phyloP scores from a whole-genome alignment of 2,797 vertebrate genomes.

The Cuculus canorus region DNA sequence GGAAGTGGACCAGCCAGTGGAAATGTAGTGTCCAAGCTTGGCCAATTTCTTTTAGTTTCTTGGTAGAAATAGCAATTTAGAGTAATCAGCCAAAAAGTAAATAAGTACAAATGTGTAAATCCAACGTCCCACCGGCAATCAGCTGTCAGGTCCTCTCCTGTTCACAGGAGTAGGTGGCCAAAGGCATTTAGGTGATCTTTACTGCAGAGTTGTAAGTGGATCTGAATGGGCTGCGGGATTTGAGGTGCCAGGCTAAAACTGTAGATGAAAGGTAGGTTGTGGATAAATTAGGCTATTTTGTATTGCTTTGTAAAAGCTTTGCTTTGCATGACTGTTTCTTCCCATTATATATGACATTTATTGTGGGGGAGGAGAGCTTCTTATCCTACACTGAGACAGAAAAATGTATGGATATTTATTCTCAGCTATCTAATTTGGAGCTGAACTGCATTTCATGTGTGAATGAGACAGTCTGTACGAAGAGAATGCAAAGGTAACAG shows the following conservation, averaged over 20 bases:
- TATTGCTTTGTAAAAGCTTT: constrained; percentile 27
- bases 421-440: not conserved
- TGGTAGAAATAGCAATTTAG: not conserved
- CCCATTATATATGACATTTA: constrained; percentile 20
- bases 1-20: not conserved
- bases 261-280: not conserved
- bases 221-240: not conserved
- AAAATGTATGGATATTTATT: constrained; percentile 30
- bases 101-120: not conserved
- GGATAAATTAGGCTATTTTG: not conserved
- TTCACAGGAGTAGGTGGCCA: not conserved
- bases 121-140: not conserved
- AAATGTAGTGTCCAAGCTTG: not conserved
- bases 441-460: not conserved
- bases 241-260: not conserved
- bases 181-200: not conserved
- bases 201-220: not conserved
- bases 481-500: constrained; percentile 2
- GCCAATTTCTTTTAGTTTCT: not conserved
- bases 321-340: constrained; percentile 18
- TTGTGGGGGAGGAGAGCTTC: constrained; percentile 18
- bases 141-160: not conserved
- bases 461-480: not conserved
- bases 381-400: constrained; percentile 15
- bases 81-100: not conserved